Conservation (phyloP, 92 coral and sea anemone species). For the Palythoa caribaeorum region DNA sequence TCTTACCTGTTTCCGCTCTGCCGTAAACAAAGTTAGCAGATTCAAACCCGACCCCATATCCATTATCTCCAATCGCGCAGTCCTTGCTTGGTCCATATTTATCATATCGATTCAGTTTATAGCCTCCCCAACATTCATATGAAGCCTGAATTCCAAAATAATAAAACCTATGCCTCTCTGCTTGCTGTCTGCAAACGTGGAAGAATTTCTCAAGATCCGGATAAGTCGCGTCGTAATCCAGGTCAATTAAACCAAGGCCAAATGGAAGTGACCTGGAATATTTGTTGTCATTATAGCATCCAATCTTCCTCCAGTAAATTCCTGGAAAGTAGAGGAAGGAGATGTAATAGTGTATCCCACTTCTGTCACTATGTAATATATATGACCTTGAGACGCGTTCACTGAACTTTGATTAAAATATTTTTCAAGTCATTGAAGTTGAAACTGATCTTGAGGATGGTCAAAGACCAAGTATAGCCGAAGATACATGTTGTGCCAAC, state of each 20-base stretch:
- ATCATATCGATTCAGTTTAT: background rate
- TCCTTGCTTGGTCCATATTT: conserved; percentile 8
- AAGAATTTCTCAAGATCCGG: conserved; percentile 13
- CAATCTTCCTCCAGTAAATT: background rate
- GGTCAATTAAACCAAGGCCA: background rate
- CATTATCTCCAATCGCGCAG: background rate
- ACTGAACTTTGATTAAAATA: too few relatives aligned
- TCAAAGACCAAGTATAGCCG: too few relatives aligned
- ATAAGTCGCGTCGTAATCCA: background rate
- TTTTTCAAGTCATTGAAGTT: too few relatives aligned
- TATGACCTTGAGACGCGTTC: too few relatives aligned
- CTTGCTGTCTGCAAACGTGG: background rate
- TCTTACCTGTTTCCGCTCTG: conserved; percentile 1
- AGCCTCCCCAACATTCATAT: conserved; percentile 27
- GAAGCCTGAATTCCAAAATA: conserved; percentile 22
- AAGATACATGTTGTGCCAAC: too few relatives aligned
- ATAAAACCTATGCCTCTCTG: background rate
- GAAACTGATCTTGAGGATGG: too few relatives aligned
- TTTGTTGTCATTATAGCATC: conserved; percentile 12
- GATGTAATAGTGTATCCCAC: background rate
- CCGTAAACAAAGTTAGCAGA: conserved; percentile 24
- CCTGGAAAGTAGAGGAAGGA: background rate
- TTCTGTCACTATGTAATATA: too few relatives aligned
- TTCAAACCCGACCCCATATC: conserved; percentile 20
- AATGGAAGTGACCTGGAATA: conserved; percentile 29